Conservation (phyloP, 1,140 invertebrate genomes). For the Rhizoglyphus robini region DNA sequence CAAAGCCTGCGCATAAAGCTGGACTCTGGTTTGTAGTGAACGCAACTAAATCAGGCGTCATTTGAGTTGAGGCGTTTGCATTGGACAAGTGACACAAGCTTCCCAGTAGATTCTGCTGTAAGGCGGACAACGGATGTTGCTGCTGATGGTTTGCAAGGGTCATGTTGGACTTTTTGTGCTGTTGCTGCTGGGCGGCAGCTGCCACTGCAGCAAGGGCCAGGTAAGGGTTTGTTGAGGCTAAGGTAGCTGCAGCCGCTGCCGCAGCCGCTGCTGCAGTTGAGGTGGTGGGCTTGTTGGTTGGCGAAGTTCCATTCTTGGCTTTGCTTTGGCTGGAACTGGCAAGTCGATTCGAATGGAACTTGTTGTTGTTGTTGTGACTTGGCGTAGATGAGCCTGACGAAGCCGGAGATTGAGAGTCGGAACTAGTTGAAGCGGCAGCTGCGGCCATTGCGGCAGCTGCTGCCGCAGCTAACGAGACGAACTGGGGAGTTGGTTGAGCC, state of each 20-base stretch:
- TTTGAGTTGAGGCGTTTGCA: too few relatives aligned
- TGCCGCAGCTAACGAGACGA: conserved; percentile 12
- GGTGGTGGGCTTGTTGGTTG: background rate
- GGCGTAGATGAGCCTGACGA: conserved; percentile 9
- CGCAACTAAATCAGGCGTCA: too few relatives aligned
- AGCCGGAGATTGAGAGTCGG: background rate
- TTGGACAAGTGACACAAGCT: too few relatives aligned
- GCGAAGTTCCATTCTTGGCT: too few relatives aligned
- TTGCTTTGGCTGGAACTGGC: too few relatives aligned
- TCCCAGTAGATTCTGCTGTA: background rate
- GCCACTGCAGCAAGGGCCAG: conserved; percentile 19
- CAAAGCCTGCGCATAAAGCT: too few relatives aligned
- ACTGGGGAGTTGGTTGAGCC: conserved; percentile 10
- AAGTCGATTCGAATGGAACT: too few relatives aligned
- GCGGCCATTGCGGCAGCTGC: conserved; percentile 8
- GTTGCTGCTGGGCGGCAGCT: conserved; percentile 15
- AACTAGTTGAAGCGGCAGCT: conserved; percentile 2
- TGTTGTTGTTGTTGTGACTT: background rate
- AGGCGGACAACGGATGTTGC: too few relatives aligned
- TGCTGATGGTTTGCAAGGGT: too few relatives aligned
- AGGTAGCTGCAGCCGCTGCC: conserved; percentile 1
- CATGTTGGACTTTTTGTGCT: background rate
- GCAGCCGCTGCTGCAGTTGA: conserved; percentile 4
- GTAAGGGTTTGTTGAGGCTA: conserved; percentile 10
- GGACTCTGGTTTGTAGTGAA: too few relatives aligned